Evolutionary conservation across 2,888 invertebrate genomes (phyloP), one percentile per base, ranked within the genome.

Genomic region (Brachyptera risi): DNA sequence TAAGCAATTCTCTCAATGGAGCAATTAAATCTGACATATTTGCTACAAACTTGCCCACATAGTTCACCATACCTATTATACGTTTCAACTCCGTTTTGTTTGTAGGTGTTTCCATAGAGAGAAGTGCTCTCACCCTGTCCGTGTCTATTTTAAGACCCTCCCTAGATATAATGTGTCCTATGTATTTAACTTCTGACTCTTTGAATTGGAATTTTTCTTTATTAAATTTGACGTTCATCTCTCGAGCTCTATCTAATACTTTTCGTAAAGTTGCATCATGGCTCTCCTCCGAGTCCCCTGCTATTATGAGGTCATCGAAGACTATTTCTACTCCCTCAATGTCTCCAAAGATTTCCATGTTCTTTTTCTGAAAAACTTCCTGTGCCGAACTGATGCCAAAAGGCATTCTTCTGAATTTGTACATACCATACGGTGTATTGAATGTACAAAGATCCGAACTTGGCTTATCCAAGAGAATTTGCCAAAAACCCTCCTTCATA

Each of bases 271-370:
- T 50, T 3, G 38, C 24, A 31, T 58, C 58, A 27, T 61, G 38
- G 17, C 54, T 19, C n/a, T 60, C 40, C 47, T 58, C 31, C 9
- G 51, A 42, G 24, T 35, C 15, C 5, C 61, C 71, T 54, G 63
- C 62, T 17, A 73, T 67, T n/a, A 70, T 60, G 27, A 73, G 57
- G 61, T 73, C 72, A 67, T 74, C 72, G 60, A 72, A 71, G 63
- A 73, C 73, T 1, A 73, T 62, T 11, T 69, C 56, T 9, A 72
- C 69, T 4, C 71, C 69, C 15, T 68, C 66, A 31, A 73, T 72
- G 49, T 71, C 70, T 23, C 69, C 72, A 65, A 73, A 73, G 21
- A 69, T 66, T 21, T 63, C 64, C 24, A 67, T 65, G 64, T 70
- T 71, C 57, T 66, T 67, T 27, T n/a, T n/a, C n/a, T n/a, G n/a